Evolutionary conservation across 2,113 vertebrate species (phyloP).

Genomic region (Burhinus oedicnemus): DNA sequence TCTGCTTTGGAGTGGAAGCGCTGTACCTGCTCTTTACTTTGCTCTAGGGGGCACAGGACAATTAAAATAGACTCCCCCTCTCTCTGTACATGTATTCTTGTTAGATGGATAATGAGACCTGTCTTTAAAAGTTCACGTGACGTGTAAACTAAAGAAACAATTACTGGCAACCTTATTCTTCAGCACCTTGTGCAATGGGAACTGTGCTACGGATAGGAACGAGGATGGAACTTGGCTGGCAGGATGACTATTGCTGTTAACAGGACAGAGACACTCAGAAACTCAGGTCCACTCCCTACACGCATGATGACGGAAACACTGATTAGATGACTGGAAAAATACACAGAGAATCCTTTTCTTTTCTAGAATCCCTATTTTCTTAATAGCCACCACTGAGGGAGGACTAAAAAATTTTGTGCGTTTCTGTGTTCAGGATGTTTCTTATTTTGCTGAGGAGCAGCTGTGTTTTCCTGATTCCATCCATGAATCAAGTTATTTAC

Average conservation of each 20-base stretch:
- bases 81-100: fast-evolving
- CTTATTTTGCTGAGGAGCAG: background rate
- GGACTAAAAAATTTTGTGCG: background rate
- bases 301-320: background rate
- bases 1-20: no score
- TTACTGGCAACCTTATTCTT: background rate
- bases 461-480: background rate
- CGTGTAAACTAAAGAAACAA: background rate
- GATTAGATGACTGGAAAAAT: background rate
- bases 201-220: background rate
- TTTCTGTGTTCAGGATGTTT: background rate
- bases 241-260: background rate
- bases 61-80: no score
- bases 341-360: background rate
- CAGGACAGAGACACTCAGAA: background rate
- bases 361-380: background rate
- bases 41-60: no score
- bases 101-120: background rate
- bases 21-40: no score
- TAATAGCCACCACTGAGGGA: fast-evolving
- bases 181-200: background rate
- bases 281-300: background rate
- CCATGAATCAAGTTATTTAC: background rate
- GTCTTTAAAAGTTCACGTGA: background rate
- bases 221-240: background rate